Evolutionary conservation across 2,888 invertebrate species (phyloP), one percentile per base, ranked within the genome.

Genomic region (Lochmaea crataegi): DNA sequence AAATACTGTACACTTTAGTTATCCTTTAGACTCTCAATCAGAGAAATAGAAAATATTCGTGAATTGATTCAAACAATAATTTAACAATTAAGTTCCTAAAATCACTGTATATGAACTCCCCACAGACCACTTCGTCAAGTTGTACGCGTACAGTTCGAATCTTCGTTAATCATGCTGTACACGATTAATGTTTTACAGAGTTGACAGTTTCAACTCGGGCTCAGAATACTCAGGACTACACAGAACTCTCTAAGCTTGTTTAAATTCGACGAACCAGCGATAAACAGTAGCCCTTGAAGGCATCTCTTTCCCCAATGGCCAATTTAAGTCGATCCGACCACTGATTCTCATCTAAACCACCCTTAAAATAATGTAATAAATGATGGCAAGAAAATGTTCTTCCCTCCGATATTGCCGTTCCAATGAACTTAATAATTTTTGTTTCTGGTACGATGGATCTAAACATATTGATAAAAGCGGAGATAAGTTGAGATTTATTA

Each of bases 151-250:
- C 22, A 18, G 22, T 57, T 57, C 10, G 57, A 57, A 57, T 57
- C 57, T 57, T 57, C 57, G 57, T 57, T 57, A 22, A 57, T 57
- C 57, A 57, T 57, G 18, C 11, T 10, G 53, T 57, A 18, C 57
- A 58, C 58, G 32, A 58, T 58, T 58, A 57, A 57, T 32, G 32
- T 58, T 58, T 58, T 32, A 32, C 58, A 32, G 12, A 58, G 58
- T 58, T 58, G 58, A 58, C 58, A 58, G 58, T 22, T 32, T n/a
- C 58, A 32, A 32, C 7, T 32, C 26, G 57, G 57, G 12, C 22
- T 57, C 12, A n/a, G 14, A 32, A 12, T 14, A n/a, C 14, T 58
- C 58, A 58, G 32, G 32, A 9, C 2, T 53, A 53, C 32, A 16
- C 7, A 32, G 32, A 58, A 2, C 14, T 32, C 26, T 26, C 26